Evolutionary conservation across 2,797 vertebrate genomes (phyloP), one percentile per base, ranked within the genome.

Genomic region (Pteropus rufus): DNA sequence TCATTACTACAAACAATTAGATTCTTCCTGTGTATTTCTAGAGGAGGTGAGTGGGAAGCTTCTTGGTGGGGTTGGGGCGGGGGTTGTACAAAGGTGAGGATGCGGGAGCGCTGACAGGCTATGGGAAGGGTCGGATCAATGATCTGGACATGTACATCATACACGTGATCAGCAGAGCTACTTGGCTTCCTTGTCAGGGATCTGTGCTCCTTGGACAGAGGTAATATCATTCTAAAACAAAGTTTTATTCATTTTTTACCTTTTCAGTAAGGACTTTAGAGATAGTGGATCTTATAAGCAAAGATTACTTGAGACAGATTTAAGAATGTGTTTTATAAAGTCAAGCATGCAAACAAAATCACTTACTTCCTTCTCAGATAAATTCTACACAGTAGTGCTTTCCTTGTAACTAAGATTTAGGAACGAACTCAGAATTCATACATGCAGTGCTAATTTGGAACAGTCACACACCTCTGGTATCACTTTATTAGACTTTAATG

Each of bases 401-500:
- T 65, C 64, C 60, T 11, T 24, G 69, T 52, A 72, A 82, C 5
- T 23, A 23, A 76, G 65, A 88, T 46, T 76, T 69, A 67, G 49
- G 87, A 86, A 81, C 34, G 56, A 79, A 83, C 12, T 84, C 11
- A 26, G 58, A 89, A 83, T 34, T 79, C 76, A 62, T 3, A 36
- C 10, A 15, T n/a, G 31, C 14, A 41, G n/a, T 31, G 16, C 39
- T 67, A 58, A 83, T 69, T 5, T 62, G 49, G 62, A 89, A 89
- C 7, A 64, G 41, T 58, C 82, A n/a, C 18, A 36, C 2, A 58
- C 31, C 18, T 84, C 75, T n/a, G 10, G 3, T 8, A 41, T 84
- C n/a, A 3, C 89, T 97, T 97, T 92, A 91, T 54, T 76, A 82
- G 65, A 7, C 82, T 92, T 84, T 79, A 73, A 96, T 58, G 4